Evolutionary conservation across 1,140 invertebrate genomes (phyloP).

Genomic region (Penaeus vannamei): DNA sequence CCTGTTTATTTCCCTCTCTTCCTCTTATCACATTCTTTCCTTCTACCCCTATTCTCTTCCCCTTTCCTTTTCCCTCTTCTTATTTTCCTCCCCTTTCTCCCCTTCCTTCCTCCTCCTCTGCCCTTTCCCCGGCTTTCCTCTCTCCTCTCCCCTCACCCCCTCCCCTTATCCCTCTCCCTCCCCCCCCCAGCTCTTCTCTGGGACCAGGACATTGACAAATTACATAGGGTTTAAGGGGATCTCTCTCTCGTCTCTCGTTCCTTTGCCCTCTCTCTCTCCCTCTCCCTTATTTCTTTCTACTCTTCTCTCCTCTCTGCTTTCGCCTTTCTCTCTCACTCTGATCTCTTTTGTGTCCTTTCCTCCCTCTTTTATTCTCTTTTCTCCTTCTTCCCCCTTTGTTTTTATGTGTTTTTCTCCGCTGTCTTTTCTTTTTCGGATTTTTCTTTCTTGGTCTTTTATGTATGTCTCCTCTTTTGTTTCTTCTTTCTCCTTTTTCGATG

Average conservation of each 20-base stretch:
- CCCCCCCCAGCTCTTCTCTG: conserved; percentile 5
- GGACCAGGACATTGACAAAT: conserved; percentile 41
- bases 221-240: conserved; percentile 40
- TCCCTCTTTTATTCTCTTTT: conserved; percentile 10
- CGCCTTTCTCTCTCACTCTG: not conserved
- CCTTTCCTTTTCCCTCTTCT: not conserved
- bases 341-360: not conserved
- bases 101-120: not conserved
- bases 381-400: no score
- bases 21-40: not conserved
- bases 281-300: not conserved
- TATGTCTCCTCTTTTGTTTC: not conserved
- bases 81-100: not conserved
- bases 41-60: not conserved
- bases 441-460: not conserved
- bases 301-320: not conserved
- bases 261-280: no score
- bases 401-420: not conserved
- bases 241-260: not conserved
- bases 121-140: no score
- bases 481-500: not conserved
- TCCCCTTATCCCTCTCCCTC: not conserved
- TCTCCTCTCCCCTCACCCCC: not conserved
- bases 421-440: not conserved
- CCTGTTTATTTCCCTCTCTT: not conserved